Evolutionary conservation across 2,888 invertebrate species (phyloP).

Genomic region (Teleogryllus oceanicus): DNA sequence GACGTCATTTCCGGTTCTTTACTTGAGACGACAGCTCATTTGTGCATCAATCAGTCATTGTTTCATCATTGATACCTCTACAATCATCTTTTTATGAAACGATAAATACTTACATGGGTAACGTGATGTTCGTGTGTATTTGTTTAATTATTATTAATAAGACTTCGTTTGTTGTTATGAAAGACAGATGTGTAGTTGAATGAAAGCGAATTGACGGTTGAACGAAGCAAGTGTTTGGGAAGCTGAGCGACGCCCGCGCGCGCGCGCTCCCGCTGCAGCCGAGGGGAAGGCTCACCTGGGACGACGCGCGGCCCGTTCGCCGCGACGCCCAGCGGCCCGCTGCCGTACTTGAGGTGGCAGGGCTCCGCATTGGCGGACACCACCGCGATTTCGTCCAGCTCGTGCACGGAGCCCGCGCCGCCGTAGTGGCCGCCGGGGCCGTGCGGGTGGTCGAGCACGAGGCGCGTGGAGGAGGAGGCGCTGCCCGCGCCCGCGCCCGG

Average conservation of each 20-base stretch:
- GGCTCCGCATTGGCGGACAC: slow-evolving; percentile 58
- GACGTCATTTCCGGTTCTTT: no score
- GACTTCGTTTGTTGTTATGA: no score
- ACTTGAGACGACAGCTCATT: no score
- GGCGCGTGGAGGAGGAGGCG: slow-evolving; percentile 32
- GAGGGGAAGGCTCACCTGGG: slow-evolving; percentile 50
- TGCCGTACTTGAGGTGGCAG: slow-evolving; percentile 56
- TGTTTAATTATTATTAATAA: no score
- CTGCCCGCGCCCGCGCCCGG: slow-evolving; percentile 39
- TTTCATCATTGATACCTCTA: no score
- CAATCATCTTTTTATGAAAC: no score
- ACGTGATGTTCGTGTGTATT: no score
- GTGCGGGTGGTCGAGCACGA: slow-evolving; percentile 30
- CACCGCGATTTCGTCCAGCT: slow-evolving; percentile 65
- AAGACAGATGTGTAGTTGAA: no score
- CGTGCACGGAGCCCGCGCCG: slow-evolving; percentile 51
- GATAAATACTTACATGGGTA: no score
- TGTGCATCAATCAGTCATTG: no score
- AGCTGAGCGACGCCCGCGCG: neutral
- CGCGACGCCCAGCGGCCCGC: slow-evolving; percentile 50
- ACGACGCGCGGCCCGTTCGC: slow-evolving; percentile 61
- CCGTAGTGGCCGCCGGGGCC: slow-evolving; percentile 22
- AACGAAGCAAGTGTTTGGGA: no score
- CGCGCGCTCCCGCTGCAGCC: slow-evolving; percentile 35
- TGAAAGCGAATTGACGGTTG: fast-evolving